A percentile compares a stretch with the other conserved stretches of the same genome.
phyloP scores from a whole-genome alignment of 2,113 vertebrate genomes.

The Pituophis catenifer region DNA sequence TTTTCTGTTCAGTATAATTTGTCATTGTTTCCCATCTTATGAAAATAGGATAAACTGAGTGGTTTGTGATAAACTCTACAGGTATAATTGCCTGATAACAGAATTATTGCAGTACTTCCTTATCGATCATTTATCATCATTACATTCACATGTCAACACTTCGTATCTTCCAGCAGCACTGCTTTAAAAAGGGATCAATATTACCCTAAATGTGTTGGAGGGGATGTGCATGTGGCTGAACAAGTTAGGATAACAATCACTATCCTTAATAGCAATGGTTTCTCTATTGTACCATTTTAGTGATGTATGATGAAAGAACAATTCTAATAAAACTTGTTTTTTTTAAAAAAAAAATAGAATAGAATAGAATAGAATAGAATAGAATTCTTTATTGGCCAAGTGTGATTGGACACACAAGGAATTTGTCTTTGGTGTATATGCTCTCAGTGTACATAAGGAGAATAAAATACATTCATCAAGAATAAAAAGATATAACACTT shows the following conservation, averaged over 20 bases:
- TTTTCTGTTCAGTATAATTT: conserved; percentile 57
- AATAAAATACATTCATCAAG: too few species aligned
- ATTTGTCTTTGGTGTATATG: too few species aligned
- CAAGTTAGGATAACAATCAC: not conserved
- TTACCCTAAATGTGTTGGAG: not conserved
- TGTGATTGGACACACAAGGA: too few species aligned
- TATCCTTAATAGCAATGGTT: not conserved
- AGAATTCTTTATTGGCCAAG: too few species aligned
- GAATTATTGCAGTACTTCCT: conserved; percentile 46
- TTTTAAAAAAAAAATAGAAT: too few species aligned
- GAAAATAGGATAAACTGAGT: conserved; percentile 35
- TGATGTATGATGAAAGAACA: not conserved
- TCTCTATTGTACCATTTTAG: not conserved
- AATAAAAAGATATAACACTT: too few species aligned
- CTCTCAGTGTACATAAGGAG: too few species aligned
- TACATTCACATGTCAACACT: conserved; percentile 64
- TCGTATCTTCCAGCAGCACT: conserved; percentile 54
- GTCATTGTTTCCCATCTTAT: conserved; percentile 28
- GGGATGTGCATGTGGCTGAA: not conserved
- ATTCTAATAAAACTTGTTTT: too few species aligned
- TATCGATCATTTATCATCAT: conserved; percentile 63
- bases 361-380: too few species aligned
- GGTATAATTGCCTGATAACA: conserved; percentile 43
- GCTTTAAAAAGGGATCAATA: not conserved
- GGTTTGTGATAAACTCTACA: conserved; percentile 22